Evolutionary conservation across 2,888 invertebrate genomes (phyloP).

Genomic region (Syrista parreyssii): DNA sequence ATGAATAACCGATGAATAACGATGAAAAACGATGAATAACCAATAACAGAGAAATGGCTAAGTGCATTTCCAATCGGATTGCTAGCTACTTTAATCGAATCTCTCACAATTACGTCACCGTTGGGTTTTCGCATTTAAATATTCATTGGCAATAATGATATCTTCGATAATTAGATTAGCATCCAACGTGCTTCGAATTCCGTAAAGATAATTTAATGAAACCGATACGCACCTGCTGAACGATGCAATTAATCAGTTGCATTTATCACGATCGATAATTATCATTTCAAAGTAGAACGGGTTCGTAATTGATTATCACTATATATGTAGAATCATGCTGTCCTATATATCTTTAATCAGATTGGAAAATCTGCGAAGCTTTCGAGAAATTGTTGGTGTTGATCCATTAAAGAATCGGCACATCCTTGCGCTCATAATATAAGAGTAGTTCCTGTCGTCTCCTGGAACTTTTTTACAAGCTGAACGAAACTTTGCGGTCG

Average conservation of each 20-base stretch:
- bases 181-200: background rate
- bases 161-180: background rate
- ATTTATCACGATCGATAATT: too few species aligned
- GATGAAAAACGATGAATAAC: too few species aligned
- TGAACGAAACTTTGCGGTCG: background rate
- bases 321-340: background rate
- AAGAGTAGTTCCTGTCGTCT: background rate
- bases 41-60: background rate
- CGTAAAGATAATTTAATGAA: background rate
- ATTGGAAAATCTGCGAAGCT: background rate
- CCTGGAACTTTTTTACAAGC: background rate
- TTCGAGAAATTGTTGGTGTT: background rate
- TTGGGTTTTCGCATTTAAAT: background rate
- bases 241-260: background rate
- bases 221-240: background rate
- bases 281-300: background rate
- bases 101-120: background rate
- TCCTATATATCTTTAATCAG: background rate
- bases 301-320: background rate
- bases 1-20: too few species aligned
- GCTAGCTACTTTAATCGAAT: background rate
- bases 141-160: background rate
- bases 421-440: background rate
- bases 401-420: background rate
- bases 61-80: background rate